Conservation (phyloP, 2,113 vertebrate species). For the Bettongia penicillata region DNA sequence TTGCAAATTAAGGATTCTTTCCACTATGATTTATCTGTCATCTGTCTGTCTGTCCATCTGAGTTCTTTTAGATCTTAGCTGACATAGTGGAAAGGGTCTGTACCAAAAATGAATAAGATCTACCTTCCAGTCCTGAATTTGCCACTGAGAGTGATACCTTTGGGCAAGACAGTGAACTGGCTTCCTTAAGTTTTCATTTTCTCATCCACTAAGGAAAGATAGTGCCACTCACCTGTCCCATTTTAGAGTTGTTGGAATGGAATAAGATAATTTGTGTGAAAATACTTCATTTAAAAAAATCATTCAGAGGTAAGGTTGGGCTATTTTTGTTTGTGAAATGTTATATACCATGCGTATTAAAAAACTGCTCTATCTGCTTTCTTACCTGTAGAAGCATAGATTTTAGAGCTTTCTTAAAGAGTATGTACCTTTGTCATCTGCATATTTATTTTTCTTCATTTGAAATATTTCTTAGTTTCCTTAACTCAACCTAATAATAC, state of each 20-base stretch:
- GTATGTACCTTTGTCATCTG: slow-evolving; percentile 18
- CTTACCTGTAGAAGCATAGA: neutral
- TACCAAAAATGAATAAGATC: neutral
- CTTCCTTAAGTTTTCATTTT: neutral
- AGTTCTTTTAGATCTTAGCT: neutral
- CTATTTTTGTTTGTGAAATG: neutral
- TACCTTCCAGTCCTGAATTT: neutral
- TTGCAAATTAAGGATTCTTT: no score
- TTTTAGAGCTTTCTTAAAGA: slow-evolving; percentile 33
- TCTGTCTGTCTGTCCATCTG: no score
- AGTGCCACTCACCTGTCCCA: neutral
- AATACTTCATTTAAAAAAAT: slow-evolving; percentile 11
- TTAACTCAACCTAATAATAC: slow-evolving; percentile 13
- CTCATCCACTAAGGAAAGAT: neutral
- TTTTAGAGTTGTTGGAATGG: neutral
- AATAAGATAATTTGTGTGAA: slow-evolving; percentile 2
- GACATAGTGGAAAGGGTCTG: neutral
- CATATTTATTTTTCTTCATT: neutral
- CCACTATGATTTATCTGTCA: neutral
- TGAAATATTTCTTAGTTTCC: neutral
- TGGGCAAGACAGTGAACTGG: neutral
- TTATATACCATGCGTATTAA: neutral
- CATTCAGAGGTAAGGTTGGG: neutral
- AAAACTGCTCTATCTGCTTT: neutral
- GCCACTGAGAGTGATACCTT: neutral